These are phyloP conservation scores for Myotis lucifugus DNA, from an alignment of 2,113 vertebrate species.

Conservation along the genomic window DNA sequence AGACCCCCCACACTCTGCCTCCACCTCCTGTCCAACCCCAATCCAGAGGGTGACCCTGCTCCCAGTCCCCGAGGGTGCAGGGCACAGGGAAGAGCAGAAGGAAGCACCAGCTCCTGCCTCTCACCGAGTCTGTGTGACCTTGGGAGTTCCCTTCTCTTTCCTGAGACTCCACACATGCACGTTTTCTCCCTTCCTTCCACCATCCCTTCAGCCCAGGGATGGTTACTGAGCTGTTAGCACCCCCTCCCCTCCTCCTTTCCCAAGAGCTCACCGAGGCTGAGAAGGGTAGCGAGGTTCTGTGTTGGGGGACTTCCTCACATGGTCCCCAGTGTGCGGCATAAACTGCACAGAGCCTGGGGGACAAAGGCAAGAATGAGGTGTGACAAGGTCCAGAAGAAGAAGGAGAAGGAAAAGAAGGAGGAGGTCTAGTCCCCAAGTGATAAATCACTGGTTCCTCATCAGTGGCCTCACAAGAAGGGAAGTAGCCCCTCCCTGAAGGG, in stretches of 20 bases:
- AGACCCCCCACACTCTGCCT: fast-evolving
- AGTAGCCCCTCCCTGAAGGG: not conserved
- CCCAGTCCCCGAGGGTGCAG: not conserved
- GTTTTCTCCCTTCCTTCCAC: too few species aligned
- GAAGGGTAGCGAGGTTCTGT: not conserved
- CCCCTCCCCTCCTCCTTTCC: too few species aligned
- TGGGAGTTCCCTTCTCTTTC: not conserved
- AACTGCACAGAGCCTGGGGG: not conserved
- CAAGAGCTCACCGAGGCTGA: not conserved
- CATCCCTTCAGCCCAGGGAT: too few species aligned
- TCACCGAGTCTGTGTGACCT: not conserved
- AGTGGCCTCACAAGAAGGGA: too few species aligned
- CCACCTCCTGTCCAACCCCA: too few species aligned
- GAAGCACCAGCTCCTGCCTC: too few species aligned
- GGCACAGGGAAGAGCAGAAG: too few species aligned
- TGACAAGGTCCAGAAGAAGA: not conserved
- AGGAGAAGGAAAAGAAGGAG: too few species aligned
- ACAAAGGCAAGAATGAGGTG: too few species aligned
- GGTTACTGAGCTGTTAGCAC: too few species aligned
- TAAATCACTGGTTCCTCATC: fast-evolving
- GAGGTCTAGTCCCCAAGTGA: fast-evolving
- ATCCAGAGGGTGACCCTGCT: not conserved
- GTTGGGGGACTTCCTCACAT: fast-evolving
- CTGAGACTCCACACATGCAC: not conserved
- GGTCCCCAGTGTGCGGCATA: not conserved